Evolutionary conservation across 1,140 invertebrate species (phyloP).

Genomic region (Aphidius gifuensis): DNA sequence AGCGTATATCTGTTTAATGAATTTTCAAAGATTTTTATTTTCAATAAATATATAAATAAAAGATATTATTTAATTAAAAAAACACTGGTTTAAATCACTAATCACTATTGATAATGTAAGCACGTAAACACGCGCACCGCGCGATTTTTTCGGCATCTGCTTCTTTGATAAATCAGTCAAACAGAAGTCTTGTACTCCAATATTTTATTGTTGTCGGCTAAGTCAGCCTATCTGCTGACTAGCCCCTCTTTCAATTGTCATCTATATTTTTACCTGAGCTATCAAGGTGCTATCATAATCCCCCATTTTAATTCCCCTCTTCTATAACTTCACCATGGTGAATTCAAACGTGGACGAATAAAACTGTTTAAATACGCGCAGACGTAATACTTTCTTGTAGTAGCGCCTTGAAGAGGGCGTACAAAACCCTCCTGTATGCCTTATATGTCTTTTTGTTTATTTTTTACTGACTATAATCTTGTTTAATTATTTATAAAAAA

Average conservation of each 20-base stretch:
- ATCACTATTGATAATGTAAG: constrained; percentile 11
- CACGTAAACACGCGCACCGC: constrained; percentile 17
- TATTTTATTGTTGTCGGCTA: constrained; percentile 6
- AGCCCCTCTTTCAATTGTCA: not conserved
- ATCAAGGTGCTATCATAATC: not conserved
- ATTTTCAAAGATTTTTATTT: too few relatives aligned
- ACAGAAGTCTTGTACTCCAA: not conserved
- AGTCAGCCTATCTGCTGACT: constrained; percentile 1
- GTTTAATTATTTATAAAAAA: constrained; percentile 20
- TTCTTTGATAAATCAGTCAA: constrained; percentile 16
- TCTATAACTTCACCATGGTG: not conserved
- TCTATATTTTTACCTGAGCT: not conserved
- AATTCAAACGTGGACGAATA: constrained; percentile 24
- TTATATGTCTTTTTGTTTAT: not conserved
- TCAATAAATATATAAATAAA: too few relatives aligned
- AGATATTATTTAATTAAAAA: too few relatives aligned
- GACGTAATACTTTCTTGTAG: not conserved
- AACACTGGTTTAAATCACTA: not conserved
- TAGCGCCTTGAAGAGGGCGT: constrained; percentile 3
- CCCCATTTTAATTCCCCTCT: not conserved
- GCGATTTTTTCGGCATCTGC: constrained; percentile 25
- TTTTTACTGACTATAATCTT: constrained; percentile 10
- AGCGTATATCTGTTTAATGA: too few relatives aligned
- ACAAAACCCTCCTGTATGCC: not conserved
- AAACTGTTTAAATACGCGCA: constrained; percentile 8